Percentiles rank a stretch among this genome's conserved stretches.
Evolutionary conservation across 2,888 invertebrate species (phyloP).

Genomic region (Beris morrisii): DNA sequence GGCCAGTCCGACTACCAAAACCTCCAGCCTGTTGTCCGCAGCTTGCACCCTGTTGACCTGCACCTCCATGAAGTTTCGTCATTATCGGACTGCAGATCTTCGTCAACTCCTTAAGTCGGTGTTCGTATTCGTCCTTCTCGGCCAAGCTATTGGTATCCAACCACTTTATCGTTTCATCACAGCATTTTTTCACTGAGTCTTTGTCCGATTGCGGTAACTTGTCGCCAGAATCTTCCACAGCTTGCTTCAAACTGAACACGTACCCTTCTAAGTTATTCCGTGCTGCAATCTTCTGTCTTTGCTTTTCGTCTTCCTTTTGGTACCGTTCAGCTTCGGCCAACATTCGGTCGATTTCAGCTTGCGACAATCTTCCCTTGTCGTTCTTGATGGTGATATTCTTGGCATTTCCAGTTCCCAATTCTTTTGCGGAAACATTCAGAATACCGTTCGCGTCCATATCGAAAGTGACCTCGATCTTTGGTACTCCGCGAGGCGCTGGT

Average conservation of each 20-base stretch:
- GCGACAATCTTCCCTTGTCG: conserved; percentile 73
- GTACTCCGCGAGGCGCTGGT: conserved; percentile 82
- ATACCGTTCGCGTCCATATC: conserved; percentile 76
- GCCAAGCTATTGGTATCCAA: conserved; percentile 73
- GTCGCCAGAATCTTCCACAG: conserved; percentile 63
- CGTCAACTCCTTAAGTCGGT: conserved; percentile 41
- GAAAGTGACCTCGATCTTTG: conserved; percentile 70
- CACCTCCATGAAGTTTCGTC: conserved; percentile 44
- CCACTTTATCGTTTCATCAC: conserved; percentile 67
- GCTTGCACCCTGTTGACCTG: conserved; percentile 15
- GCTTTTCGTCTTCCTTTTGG: conserved; percentile 69
- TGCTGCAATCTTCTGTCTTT: conserved; percentile 64
- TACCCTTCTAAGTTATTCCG: conserved; percentile 72
- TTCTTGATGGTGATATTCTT: conserved; percentile 77
- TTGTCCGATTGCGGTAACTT: conserved; percentile 66
- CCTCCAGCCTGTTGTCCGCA: conserved; percentile 62
- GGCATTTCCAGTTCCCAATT: conserved; percentile 63
- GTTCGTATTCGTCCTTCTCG: conserved; percentile 70
- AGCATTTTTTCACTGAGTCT: conserved; percentile 64
- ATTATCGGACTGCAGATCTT: conserved; percentile 49
- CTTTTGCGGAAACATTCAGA: conserved; percentile 76
- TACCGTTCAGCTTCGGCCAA: conserved; percentile 70
- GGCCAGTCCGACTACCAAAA: conserved; percentile 64
- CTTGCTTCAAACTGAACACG: conserved; percentile 68
- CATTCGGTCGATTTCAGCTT: conserved; percentile 77